A percentile compares a stretch with the other conserved stretches of the same genome.
These are phyloP conservation scores for Lissocephala sabroskyi DNA, from an alignment of 2,888 invertebrate genomes.

Conservation along the genomic window DNA sequence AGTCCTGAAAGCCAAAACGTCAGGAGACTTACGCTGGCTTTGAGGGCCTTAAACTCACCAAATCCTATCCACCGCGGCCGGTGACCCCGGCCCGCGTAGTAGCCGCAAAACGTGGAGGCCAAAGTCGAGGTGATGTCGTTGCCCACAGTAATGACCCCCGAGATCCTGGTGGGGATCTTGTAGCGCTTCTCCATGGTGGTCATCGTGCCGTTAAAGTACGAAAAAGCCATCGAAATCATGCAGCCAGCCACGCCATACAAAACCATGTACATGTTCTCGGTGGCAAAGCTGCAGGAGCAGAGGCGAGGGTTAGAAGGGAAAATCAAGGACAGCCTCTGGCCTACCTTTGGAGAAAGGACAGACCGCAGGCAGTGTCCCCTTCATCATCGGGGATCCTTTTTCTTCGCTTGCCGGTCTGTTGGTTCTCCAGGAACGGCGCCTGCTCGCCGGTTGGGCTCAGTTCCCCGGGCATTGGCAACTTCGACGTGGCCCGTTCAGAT, in stretches of 20 bases:
- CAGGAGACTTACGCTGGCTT: background rate
- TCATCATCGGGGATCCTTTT: background rate
- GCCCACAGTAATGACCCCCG: conserved; percentile 80
- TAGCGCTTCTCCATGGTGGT: conserved; percentile 82
- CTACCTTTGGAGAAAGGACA: conserved; percentile 76
- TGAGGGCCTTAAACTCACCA: conserved; percentile 42
- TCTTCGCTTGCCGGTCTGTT: background rate
- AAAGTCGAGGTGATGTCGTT: conserved; percentile 82
- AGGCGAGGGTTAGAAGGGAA: background rate
- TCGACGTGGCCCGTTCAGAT: too few relatives aligned
- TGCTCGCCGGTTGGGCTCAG: background rate
- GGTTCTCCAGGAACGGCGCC: background rate
- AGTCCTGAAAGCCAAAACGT: conserved; percentile 63
- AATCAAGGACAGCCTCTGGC: conserved; percentile 60
- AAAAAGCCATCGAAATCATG: conserved; percentile 78
- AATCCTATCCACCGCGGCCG: conserved; percentile 82
- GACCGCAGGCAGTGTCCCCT: conserved; percentile 76
- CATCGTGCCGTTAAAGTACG: conserved; percentile 81
- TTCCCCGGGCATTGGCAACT: background rate
- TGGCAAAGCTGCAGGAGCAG: conserved; percentile 59
- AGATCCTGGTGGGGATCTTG: conserved; percentile 80
- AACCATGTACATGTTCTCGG: conserved; percentile 72
- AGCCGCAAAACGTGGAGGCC: conserved; percentile 77
- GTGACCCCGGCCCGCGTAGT: conserved; percentile 81
- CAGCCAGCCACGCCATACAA: conserved; percentile 80